Base-by-base conservation (phyloP, 2,113 vertebrate species). In the Oryzias melastigma region DNA sequence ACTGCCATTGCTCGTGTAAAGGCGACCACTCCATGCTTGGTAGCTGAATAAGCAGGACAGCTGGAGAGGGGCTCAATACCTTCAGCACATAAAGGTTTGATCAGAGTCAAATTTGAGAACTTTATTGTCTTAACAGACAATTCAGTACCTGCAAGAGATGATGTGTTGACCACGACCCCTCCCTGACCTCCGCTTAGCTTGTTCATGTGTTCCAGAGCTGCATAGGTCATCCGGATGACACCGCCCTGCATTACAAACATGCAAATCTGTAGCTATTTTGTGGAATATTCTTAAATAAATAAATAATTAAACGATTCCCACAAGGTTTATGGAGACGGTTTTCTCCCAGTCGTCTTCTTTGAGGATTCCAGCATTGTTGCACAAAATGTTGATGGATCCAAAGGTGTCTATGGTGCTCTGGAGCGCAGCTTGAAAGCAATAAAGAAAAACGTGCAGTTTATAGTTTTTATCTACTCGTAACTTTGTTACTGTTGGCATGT, bases 321-420 rank as follows among this genome's bases (percentile, higher is more conserved):
- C 92, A 0, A 93, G 75, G 59, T 93, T 93, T 42, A 91, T 50
- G 42, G 86, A 80, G 4, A 93, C 61, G 0, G 77, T 81, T 64
- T 85, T 88, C 78, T 92, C 88, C 91, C 90, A 93, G 12, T 19
- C 0, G 0, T 1, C 42, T 76, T 93, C 92, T 8, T 91, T 67
- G 27, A 83, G 1, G 58, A 93, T 82, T 17, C 92, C 92, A 0
- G 91, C 91, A 4, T 93, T 93, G 81, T 93, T 93, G 80, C 88
- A 91, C 22, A 92, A 5, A 3, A 93, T 85, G 74, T 92, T 87
- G 0, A 93, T 50, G 24, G 56, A 79, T 40, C 90, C 87, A 6
- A 90, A 92, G n/a, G 45, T 80, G 1, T 83, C 59, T 0, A 18
- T 1, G 1, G 82, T 64, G 74, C 82, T 89, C 75, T 86, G 71